Conservation (phyloP, 2,888 invertebrate species). For the Serrognathus titanus region DNA sequence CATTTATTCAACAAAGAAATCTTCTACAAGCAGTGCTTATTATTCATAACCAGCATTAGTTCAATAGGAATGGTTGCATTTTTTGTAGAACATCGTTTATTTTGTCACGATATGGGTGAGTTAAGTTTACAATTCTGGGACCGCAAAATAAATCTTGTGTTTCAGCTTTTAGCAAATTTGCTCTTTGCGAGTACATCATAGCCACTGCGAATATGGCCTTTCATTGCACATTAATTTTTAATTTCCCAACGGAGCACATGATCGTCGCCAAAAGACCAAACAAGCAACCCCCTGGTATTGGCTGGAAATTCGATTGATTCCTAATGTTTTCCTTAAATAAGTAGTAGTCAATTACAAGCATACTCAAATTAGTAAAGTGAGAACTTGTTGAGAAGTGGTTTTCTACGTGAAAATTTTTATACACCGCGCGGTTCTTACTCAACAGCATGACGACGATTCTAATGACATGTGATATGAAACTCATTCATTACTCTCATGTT, state of each 20-base stretch:
- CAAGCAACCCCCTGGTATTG: slow-evolving; percentile 16
- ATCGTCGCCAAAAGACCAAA: slow-evolving; percentile 61
- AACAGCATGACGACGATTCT: too few relatives aligned
- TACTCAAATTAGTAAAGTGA: too few relatives aligned
- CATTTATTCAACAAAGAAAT: slow-evolving; percentile 34
- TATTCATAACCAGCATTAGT: slow-evolving; percentile 71
- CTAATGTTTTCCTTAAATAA: neutral
- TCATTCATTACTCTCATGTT: too few relatives aligned
- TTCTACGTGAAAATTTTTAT: neutral
- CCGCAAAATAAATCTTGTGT: neutral
- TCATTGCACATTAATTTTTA: slow-evolving; percentile 81
- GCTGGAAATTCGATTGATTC: slow-evolving; percentile 28
- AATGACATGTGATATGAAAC: too few relatives aligned
- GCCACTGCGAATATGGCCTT: slow-evolving; percentile 91
- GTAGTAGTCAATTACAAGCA: slow-evolving; percentile 9
- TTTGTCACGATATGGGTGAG: slow-evolving; percentile 88
- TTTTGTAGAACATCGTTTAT: slow-evolving; percentile 83
- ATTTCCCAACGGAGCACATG: slow-evolving; percentile 80
- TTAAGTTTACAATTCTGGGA: slow-evolving; percentile 18
- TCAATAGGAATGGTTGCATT: slow-evolving; percentile 82
- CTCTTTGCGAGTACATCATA: slow-evolving; percentile 88
- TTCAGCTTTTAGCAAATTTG: slow-evolving; percentile 92
- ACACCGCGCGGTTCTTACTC: neutral
- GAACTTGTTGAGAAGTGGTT: too few relatives aligned
- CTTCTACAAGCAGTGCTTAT: slow-evolving; percentile 66